A percentile compares a stretch with the other conserved stretches of the same genome.
Evolutionary conservation across 2,888 invertebrate species (phyloP).

Genomic region (Campoletis raptor): DNA sequence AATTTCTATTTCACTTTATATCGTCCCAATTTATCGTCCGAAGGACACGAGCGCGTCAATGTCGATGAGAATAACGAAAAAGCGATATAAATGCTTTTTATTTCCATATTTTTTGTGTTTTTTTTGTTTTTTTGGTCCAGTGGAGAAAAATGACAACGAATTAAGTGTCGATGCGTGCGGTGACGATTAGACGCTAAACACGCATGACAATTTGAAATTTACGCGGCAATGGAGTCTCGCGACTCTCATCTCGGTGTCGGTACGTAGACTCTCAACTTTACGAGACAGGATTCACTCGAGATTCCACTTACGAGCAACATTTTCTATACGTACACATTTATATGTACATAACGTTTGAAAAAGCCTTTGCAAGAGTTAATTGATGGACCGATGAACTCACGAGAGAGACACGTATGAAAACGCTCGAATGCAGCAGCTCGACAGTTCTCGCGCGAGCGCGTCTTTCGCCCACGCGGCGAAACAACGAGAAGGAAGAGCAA

Average conservation of each 20-base stretch:
- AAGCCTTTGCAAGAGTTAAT: conserved; percentile 50
- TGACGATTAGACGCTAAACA: conserved; percentile 73
- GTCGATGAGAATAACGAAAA: no score
- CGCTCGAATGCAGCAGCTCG: conserved; percentile 16
- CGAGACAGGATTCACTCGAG: conserved; percentile 34
- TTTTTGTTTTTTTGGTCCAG: neutral
- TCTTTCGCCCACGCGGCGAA: conserved; percentile 34
- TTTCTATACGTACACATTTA: neutral
- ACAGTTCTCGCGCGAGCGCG: conserved; percentile 13
- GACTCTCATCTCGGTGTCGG: neutral
- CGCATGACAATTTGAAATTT: conserved; percentile 66
- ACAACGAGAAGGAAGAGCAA: conserved; percentile 54
- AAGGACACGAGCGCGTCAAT: no score
- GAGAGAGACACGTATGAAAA: conserved; percentile 19
- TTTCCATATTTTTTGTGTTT: neutral
- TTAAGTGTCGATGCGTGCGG: conserved; percentile 37
- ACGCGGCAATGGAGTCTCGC: conserved; percentile 28
- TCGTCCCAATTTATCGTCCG: conserved; percentile 42
- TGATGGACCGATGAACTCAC: conserved; percentile 53
- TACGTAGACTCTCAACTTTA: conserved; percentile 3
- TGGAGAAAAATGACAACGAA: conserved; percentile 27
- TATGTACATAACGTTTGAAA: neutral
- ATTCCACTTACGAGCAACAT: neutral
- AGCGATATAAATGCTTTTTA: no score
- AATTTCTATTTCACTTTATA: conserved; percentile 36